Evolutionary conservation across 2,888 invertebrate genomes (phyloP).

Genomic region (Silvanus unidentatus): DNA sequence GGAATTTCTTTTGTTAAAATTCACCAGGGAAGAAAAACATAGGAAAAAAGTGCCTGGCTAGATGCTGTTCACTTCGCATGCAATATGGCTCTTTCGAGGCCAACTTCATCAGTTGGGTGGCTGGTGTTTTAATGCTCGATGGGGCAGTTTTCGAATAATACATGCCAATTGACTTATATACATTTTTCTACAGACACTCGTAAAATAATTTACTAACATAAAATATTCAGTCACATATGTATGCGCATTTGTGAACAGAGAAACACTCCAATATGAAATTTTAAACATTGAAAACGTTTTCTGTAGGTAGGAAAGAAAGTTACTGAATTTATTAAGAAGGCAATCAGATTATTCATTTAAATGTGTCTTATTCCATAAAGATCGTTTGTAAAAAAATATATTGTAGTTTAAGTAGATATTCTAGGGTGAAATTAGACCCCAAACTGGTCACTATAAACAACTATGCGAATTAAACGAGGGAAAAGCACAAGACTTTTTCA

Average conservation of each 20-base stretch:
- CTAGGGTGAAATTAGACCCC: too few relatives aligned
- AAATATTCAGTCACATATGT: too few relatives aligned
- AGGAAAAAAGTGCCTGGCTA: constrained; percentile 18
- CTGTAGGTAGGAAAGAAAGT: constrained; percentile 20
- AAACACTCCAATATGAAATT: too few relatives aligned
- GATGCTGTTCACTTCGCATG: constrained; percentile 12
- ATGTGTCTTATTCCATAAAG: too few relatives aligned
- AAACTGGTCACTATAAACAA: too few relatives aligned
- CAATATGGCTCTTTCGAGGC: constrained; percentile 25
- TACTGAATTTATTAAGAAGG: constrained; percentile 12
- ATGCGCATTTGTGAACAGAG: too few relatives aligned
- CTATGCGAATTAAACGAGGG: too few relatives aligned
- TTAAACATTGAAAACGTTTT: constrained; percentile 28
- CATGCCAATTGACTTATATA: constrained; percentile 5
- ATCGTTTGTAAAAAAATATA: too few relatives aligned
- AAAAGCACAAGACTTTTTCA: too few relatives aligned
- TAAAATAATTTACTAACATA: too few relatives aligned
- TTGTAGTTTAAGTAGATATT: too few relatives aligned
- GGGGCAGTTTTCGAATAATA: constrained; percentile 19
- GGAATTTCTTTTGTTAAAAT: constrained; percentile 38
- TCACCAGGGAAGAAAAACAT: constrained; percentile 31
- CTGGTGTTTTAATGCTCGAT: neutral
- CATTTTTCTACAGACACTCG: too few relatives aligned
- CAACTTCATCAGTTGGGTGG: constrained; percentile 3
- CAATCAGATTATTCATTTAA: neutral